Evolutionary conservation across 2,888 invertebrate genomes (phyloP), one percentile per base, ranked within the genome.

Genomic region (Mesorhabditis spiculigera): DNA sequence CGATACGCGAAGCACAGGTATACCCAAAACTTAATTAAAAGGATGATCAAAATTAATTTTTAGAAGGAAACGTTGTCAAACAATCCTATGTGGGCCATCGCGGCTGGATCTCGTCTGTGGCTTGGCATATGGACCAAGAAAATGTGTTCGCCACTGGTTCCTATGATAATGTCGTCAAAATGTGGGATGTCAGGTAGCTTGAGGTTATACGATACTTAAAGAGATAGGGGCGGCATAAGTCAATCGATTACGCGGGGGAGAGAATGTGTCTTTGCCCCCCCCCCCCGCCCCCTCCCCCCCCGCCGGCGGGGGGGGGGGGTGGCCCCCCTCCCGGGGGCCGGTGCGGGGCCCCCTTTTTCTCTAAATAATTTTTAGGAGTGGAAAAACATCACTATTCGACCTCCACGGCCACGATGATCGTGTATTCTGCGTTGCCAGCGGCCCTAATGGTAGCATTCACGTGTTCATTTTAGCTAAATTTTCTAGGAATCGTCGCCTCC

Each of bases 401-500:
- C 88, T 98, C 80, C 90, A 91, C 68, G 96, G 96, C 0, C 97
- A 97, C 86, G 92, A 93, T 83, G 95, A 95, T 84, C 94, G 87
- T 87, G 92, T 94, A 5, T 89, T 98, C 67, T 92, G 93, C 86
- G 93, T 93, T 78, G 93, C 95, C 88, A 98, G 97, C 96, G 91
- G 93, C 3, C 91, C 93, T 87, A 91, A 92, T 0, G 89, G 91
- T 50, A 28, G 28, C 28, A 28, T 28, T 28, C 28, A 28, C 28
- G 28, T 28, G 28, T 28, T 28, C 28, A 28, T 28, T 28, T 28
- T 28, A 28, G 28, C 28, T 28, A 28, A 28, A 28, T 50, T n/a
- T 50, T 50, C n/a, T 50, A 50, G 58, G 68, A 90, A 91, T 77
- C 68, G 91, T 98, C 75, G 90, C 95, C 72, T 95, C 95, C 72